Evolutionary conservation across 1,140 invertebrate species (phyloP), one percentile per base, ranked within the genome.

Genomic region (Drosophila murphyi): DNA sequence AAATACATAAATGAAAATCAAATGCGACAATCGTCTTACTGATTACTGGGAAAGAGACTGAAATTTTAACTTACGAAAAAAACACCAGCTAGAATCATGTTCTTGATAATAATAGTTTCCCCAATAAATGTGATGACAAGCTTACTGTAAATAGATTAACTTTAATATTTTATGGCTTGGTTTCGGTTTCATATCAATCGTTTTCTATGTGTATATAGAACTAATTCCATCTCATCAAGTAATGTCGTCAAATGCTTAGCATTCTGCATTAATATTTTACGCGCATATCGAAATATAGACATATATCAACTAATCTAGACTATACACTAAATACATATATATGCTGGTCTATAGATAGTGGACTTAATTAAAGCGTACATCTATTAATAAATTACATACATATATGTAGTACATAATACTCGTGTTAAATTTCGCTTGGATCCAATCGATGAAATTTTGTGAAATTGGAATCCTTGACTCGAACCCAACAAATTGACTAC

Each of bases 401-500:
- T 61, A 60, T 80, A 76, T 78, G 72, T 48, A 75, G 61, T 61
- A 76, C 64, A 57, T 88, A 87, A 87, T 87, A 88, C 83, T 87
- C 52, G 45, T 55, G 47, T 61, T 61, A 76, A 56, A 68, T 69
- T 51, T 70, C 47, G 52, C 50, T 52, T 51, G 48, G 39, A 60
- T 32, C 10, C n/a, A 34, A 34, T 52, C n/a, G n/a, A 35, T 52
- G 50, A 34, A 52, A 3, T 59, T n/a, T 57, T 59, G 5, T 48
- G n/a, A 31, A 47, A 45, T 20, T 43, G 41, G 41, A 37, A 51
- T 41, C 37, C 29, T 62, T 41, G 41, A 62, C 59, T 63, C 28
- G 51, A 62, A 62, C 20, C 20, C 65, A 77, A 78, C 71, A 82
- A 91, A 91, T 91, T 91, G 88, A 77, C 88, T 91, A 91, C 88